A percentile compares a stretch with the other conserved stretches of the same genome.
Evolutionary conservation across 2,113 vertebrate genomes (phyloP).

Genomic region (Bungarus multicinctus): DNA sequence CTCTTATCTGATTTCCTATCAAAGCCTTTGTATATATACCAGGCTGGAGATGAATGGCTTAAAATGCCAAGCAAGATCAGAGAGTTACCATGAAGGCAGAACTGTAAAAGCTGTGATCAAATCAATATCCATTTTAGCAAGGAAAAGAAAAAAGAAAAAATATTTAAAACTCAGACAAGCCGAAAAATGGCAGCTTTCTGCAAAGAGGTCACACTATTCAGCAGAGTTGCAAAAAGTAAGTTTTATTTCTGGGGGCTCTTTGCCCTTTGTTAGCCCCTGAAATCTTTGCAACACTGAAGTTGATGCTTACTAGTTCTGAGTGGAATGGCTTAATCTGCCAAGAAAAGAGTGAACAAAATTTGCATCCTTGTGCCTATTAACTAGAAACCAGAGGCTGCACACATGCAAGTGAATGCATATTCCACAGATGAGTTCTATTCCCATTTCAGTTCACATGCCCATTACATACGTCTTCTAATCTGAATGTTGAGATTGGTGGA

Average conservation of each 20-base stretch:
- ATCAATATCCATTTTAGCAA: constrained; percentile 24
- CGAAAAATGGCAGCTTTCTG: not conserved
- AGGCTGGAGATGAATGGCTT: not conserved
- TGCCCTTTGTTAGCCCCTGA: not conserved
- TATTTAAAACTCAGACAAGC: constrained; percentile 2
- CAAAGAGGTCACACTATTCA: not conserved
- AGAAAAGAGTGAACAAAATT: not conserved
- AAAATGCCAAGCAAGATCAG: constrained; percentile 2
- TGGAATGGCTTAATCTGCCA: not conserved
- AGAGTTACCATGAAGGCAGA: not conserved
- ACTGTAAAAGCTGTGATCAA: not conserved
- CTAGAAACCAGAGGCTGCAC: not conserved
- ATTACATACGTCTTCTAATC: not conserved
- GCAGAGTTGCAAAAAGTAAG: not conserved
- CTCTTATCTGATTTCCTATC: constrained; percentile 19
- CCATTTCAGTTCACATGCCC: not conserved
- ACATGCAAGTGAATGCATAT: not conserved
- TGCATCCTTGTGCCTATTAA: not conserved
- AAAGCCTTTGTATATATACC: not conserved
- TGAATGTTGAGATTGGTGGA: not conserved
- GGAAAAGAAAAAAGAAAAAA: not conserved
- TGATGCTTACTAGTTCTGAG: not conserved
- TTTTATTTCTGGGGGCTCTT: not conserved
- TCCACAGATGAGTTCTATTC: not conserved
- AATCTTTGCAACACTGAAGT: not conserved